phyloP scores from a whole-genome alignment of 2,888 invertebrate genomes.

The Stenoptilia bipunctidactyla region DNA sequence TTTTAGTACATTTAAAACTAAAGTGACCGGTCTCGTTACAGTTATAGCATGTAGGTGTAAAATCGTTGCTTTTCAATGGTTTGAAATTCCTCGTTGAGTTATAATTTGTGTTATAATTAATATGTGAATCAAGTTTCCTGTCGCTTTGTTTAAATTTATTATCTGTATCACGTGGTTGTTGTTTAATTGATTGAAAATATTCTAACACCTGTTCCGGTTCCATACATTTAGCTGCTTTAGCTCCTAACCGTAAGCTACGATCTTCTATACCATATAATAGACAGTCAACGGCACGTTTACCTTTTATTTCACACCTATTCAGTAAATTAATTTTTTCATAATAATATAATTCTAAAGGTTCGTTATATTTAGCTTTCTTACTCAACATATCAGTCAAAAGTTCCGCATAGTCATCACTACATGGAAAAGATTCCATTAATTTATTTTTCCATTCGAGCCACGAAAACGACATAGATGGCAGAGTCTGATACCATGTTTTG shows the following conservation, averaged over 20 bases:
- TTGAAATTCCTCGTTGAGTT: not conserved
- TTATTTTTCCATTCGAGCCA: slow-evolving; percentile 13
- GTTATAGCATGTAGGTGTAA: slow-evolving; percentile 2
- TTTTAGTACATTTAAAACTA: slow-evolving; percentile 6
- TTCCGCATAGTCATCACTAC: slow-evolving; percentile 12
- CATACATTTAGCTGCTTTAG: slow-evolving; percentile 8
- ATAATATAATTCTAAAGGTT: slow-evolving; percentile 12
- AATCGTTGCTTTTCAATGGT: not conserved
- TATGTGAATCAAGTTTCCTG: not conserved
- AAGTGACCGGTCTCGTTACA: slow-evolving; percentile 6
- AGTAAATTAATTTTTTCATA: slow-evolving; percentile 11
- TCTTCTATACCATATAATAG: slow-evolving; percentile 8
- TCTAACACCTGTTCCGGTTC: slow-evolving; percentile 9
- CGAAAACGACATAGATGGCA: slow-evolving; percentile 9
- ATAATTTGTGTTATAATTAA: not conserved
- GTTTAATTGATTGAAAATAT: slow-evolving; percentile 10
- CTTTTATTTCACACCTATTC: slow-evolving; percentile 10
- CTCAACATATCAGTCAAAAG: slow-evolving; percentile 12
- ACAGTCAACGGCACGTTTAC: slow-evolving; percentile 12
- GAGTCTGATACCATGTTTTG: slow-evolving; percentile 10
- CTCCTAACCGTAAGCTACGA: slow-evolving; percentile 9
- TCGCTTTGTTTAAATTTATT: not conserved
- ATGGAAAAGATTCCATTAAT: slow-evolving; percentile 13
- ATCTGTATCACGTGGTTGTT: slow-evolving; percentile 3
- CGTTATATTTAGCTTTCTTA: slow-evolving; percentile 7